These are phyloP conservation scores for Phataginus tetradactyla DNA, from an alignment of 2,797 vertebrate species.

Conservation along the genomic window DNA sequence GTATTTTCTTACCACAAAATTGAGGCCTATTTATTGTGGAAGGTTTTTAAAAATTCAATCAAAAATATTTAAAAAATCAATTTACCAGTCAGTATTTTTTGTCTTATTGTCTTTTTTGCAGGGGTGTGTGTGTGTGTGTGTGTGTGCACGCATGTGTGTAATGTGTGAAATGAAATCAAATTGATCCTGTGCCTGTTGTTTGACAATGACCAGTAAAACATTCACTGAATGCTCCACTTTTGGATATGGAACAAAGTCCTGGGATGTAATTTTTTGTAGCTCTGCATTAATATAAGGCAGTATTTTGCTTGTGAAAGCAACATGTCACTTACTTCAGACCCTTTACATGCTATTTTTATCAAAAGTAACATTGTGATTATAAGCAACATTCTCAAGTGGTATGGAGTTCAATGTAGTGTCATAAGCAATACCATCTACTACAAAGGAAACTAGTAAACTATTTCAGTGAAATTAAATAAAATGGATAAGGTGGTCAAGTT, in stretches of 20 bases:
- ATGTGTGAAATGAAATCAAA: neutral
- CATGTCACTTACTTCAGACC: neutral
- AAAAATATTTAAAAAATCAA: neutral
- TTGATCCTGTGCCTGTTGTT: neutral
- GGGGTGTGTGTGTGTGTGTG: neutral
- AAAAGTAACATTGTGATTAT: neutral
- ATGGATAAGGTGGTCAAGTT: neutral
- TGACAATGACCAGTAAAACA: neutral
- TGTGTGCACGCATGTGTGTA: no score
- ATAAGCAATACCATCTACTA: neutral
- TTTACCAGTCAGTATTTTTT: neutral
- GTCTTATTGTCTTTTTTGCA: neutral
- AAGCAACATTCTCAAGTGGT: neutral
- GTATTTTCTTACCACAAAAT: constrained; percentile 10
- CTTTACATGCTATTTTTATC: neutral
- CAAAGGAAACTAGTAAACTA: neutral
- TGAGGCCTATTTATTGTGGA: neutral
- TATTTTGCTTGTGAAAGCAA: constrained; percentile 8
- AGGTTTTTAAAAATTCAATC: neutral
- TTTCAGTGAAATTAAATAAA: neutral
- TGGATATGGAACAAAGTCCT: neutral
- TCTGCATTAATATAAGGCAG: neutral
- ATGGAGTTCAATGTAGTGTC: neutral
- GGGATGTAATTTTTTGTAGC: neutral
- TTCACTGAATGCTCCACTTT: neutral